Percentiles rank a stretch among this genome's conserved stretches.
Conservation (phyloP, 2,113 vertebrate genomes). For the Chitala chitala region DNA sequence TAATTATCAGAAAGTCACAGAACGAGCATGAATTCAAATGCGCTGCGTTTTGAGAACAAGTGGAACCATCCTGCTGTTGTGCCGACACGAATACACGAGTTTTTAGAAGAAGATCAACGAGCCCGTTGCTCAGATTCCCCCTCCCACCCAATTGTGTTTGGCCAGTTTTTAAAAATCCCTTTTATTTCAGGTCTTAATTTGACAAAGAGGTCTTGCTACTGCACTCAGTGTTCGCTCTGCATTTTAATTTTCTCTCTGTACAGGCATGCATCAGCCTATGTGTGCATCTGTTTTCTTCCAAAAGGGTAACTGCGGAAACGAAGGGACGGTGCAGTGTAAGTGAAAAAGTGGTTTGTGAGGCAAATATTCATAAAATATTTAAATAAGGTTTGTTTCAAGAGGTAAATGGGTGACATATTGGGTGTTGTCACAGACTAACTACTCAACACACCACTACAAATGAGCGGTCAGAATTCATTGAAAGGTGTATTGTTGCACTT, state of each 20-base stretch:
- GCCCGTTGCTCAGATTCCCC: background rate
- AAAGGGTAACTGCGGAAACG: background rate
- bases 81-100: background rate
- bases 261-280: background rate
- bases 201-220: background rate
- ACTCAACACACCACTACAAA: too few species aligned
- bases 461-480: too few species aligned
- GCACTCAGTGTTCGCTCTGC: background rate
- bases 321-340: too few species aligned
- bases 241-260: background rate
- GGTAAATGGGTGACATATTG: too few species aligned
- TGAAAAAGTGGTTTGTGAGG: too few species aligned
- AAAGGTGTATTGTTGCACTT: too few species aligned
- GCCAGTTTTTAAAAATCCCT: too few species aligned
- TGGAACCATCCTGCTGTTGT: background rate
- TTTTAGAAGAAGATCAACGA: background rate
- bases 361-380: too few species aligned
- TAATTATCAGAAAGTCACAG: constrained; percentile 7
- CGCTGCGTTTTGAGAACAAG: too few species aligned
- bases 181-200: background rate
- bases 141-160: too few species aligned
- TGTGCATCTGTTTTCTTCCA: background rate
- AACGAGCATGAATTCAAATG: background rate
- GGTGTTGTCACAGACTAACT: too few species aligned
- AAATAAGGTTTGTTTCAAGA: too few species aligned